Evolutionary conservation across 2,113 vertebrate species (phyloP), one percentile per base, ranked within the genome.

Genomic region (Eudorcas thomsonii): DNA sequence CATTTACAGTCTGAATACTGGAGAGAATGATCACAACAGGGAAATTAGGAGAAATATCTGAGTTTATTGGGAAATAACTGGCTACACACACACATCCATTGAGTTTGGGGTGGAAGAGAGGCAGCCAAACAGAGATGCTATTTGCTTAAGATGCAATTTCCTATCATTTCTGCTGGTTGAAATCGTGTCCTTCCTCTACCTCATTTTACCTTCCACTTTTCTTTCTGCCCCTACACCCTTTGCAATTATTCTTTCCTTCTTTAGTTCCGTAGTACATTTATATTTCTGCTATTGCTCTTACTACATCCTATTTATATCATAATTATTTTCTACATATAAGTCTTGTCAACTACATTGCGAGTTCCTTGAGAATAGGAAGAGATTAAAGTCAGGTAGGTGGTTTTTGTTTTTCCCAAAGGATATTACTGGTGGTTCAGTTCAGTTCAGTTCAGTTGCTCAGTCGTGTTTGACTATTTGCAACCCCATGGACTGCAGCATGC

Each of bases 271-370:
- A 83, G 83, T n/a, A 94, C 12, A 74, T 97, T 54, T 55, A 39
- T 11, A 93, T 90, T 96, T 60, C 86, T 82, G 71, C n/a, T 77
- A 71, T 67, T 82, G 52, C 43, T 92, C 60, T 92, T 92, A 89
- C 15, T 95, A 88, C 5, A 77, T 39, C 43, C 30, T 81, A 14
- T 52, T 83, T 39, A 91, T 67, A 74, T 81, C 36, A 64, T 62
- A 91, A 84, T 83, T 95, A 67, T 91, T 93, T 86, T 86, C 57
- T 90, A 82, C 19, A 92, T 74, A 10, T 36, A 25, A 28, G n/a
- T 48, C 55, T 81, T 87, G 7, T 62, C 12, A 26, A 87, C 39
- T 52, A 87, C 36, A 74, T 9, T 92, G 16, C 54, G 25, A 90
- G 10, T 36, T 94, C 26, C 30, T 52, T 55, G 62, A 71, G 3